Conservation (phyloP, 2,888 invertebrate genomes). For the Slavum lentiscoides region DNA sequence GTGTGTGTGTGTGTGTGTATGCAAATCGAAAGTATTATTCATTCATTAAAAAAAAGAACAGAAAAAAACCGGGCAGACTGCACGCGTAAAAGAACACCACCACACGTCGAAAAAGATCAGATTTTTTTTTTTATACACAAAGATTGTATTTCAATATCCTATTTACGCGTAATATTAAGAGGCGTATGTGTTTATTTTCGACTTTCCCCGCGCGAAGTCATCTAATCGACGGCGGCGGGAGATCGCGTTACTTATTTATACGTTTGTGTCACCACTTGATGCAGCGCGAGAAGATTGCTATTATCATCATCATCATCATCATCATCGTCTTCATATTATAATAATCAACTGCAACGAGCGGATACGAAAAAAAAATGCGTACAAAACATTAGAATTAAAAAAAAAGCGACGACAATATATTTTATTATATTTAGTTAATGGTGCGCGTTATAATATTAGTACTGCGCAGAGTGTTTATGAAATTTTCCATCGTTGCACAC, state of each 20-base stretch:
- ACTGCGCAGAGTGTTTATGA: too few species aligned
- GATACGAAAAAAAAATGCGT: not conserved
- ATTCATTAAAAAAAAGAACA: not conserved
- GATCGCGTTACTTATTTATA: constrained; percentile 25
- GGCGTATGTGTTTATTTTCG: constrained; percentile 14
- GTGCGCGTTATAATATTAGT: not conserved
- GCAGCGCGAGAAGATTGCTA: not conserved
- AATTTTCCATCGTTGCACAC: too few species aligned
- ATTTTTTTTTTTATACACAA: not conserved
- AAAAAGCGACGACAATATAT: not conserved
- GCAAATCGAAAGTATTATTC: not conserved
- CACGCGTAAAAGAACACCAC: constrained; percentile 9
- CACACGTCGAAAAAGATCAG: constrained; percentile 21
- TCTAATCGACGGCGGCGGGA: constrained; percentile 14
- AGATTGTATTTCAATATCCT: constrained; percentile 23
- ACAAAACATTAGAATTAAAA: too few species aligned
- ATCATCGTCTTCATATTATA: not conserved
- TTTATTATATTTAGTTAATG: not conserved
- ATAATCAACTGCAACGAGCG: not conserved
- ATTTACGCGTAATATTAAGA: not conserved
- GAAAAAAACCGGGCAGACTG: not conserved
- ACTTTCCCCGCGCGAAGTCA: constrained; percentile 13
- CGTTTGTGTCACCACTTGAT: not conserved
- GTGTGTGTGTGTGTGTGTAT: too few species aligned
- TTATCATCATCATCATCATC: not conserved